Conservation (phyloP, 1,140 invertebrate genomes). For the Sarcophaga peregrina region DNA sequence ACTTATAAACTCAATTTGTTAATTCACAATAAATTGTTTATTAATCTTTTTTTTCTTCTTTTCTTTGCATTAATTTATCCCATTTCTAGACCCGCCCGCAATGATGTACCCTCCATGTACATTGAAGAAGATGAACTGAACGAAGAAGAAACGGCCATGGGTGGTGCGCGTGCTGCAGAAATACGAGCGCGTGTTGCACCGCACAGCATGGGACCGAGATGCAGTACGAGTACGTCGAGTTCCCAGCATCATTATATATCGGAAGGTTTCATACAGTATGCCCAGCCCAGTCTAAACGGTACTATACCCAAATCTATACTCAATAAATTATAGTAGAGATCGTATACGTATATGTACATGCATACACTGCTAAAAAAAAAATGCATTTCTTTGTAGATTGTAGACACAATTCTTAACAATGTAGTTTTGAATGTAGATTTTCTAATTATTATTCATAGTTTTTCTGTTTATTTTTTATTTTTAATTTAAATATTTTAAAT, state of each 20-base stretch:
- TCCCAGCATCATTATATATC: constrained; percentile 66
- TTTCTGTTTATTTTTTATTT: too few relatives aligned
- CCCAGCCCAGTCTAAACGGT: constrained; percentile 67
- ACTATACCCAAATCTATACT: constrained; percentile 66
- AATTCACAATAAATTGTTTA: not conserved
- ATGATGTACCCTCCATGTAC: constrained; percentile 66
- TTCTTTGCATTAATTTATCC: not conserved
- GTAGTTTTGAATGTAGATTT: too few relatives aligned
- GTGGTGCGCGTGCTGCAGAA: constrained; percentile 53
- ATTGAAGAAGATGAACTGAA: constrained; percentile 65
- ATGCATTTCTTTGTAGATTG: too few relatives aligned
- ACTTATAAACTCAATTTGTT: too few relatives aligned
- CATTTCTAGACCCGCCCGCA: constrained; percentile 59
- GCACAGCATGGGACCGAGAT: constrained; percentile 49
- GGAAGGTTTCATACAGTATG: constrained; percentile 66
- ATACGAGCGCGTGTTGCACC: constrained; percentile 58
- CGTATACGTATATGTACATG: too few relatives aligned
- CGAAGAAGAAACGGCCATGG: constrained; percentile 59
- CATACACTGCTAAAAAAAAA: too few relatives aligned
- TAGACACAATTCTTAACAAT: too few relatives aligned
- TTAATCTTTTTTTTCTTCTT: not conserved
- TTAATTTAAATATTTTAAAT: too few relatives aligned
- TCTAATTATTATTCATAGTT: too few relatives aligned
- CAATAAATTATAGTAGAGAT: constrained; percentile 56
- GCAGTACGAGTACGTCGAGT: constrained; percentile 53